Evolutionary conservation across 2,888 invertebrate genomes (phyloP), one percentile per base, ranked within the genome.

Genomic region (Endotricha flammealis): DNA sequence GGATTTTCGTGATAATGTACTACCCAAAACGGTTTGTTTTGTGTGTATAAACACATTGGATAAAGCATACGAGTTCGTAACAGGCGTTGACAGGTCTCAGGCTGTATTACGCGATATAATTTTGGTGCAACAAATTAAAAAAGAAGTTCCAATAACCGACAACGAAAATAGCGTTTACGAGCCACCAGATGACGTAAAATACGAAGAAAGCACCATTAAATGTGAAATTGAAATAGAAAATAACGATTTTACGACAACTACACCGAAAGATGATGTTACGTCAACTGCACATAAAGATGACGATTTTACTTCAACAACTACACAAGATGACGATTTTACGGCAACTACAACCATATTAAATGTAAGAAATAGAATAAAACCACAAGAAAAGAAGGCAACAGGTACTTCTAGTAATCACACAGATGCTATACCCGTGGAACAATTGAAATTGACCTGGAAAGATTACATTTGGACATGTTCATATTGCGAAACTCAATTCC

Each of bases 401-500:
- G 38, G 33, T 1, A 12, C 29, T 12, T 17, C 9, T 2, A 34
- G 38, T 5, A 31, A 28, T 9, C 48, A 36, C 35, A 38, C 60
- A 3, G 61, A 64, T 12, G 37, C 43, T 0, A 45, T 66, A 12
- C 70, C 74, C 0, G 42, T 70, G 16, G 55, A 69, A 1, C 64
- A 70, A 27, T 38, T 68, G 1, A 69, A 73, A 54, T 29, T 71
- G 3, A 62, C 75, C 0, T 82, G 81, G 80, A 52, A 60, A 16
- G 66, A 75, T 24, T 82, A 67, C 27, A 54, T 31, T 9, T 82
- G 82, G 82, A 58, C 52, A 0, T 82, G 82, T 48, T 57, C 65
- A 0, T 65, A 57, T 27, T 82, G 82, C 34, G 75, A 64, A 12
- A 70, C 70, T 0, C 50, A 67, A 32, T 80, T 79, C 36, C 44